Evolutionary conservation across 2,797 vertebrate species (phyloP), one percentile per base, ranked within the genome.

Genomic region (Manis crassicaudata): DNA sequence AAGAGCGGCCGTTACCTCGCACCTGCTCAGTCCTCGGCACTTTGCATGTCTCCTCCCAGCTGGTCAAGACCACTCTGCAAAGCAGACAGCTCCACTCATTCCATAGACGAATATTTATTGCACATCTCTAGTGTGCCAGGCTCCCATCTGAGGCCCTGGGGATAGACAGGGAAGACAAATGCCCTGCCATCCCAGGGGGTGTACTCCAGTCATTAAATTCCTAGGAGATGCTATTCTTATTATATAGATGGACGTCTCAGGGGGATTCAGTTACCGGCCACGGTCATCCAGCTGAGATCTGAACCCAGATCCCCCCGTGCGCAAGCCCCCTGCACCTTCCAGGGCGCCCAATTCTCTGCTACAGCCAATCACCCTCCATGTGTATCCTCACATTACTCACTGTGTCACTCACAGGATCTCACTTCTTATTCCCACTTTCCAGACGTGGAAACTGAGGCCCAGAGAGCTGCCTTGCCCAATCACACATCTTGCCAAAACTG

Each of bases 1-100:
- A 40, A 50, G 65, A 1, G 20, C 25, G 21, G 17, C 32, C 1
- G 4, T 25, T 14, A 32, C 6, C 17, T 29, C 21, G 13, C 0
- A 3, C 43, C 58, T 16, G 27, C 32, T n/a, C 20, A 0, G 50
- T 7, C 25, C 43, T 20, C 0, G 27, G 32, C 12, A 17, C 0
- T 10, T 2, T 6, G 20, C 80, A 5, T 0, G 29, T 50, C 16
- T 65, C 4, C 25, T 20, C 68, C 20, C 76, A 8, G 67, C 23
- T 6, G 0, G 20, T 16, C 3, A 1, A 3, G 5, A 32, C 9
- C 14, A 0, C 79, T 16, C 4, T 10, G 54, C 67, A 40, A 10
- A 43, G 43, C 9, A 11, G n/a, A 16, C 1, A 6, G 18, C 11
- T 17, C 0, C 56, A 2, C 35, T 37, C 40, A 43, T 20, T 21